These are phyloP conservation scores for Drosophila cardini DNA, from an alignment of 1,140 invertebrate genomes.

Conservation along the genomic window DNA sequence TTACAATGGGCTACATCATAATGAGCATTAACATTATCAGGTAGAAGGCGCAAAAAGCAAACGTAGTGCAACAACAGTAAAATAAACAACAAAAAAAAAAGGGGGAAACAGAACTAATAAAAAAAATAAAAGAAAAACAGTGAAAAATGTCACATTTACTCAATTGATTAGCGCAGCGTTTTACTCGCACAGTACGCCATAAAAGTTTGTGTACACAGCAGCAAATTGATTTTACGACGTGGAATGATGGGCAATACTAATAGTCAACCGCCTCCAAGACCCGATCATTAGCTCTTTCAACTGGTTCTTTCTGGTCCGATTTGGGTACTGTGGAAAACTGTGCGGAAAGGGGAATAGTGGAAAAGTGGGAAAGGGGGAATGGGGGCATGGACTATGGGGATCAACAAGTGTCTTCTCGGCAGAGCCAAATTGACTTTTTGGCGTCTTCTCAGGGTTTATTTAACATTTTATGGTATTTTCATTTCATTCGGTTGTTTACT, in stretches of 20 bases:
- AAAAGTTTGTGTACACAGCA: constrained; percentile 52
- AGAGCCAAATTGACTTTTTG: constrained; percentile 33
- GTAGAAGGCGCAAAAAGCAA: constrained; percentile 33
- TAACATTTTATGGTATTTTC: constrained; percentile 40
- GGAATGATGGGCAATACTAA: constrained; percentile 40
- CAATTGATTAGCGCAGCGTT: constrained; percentile 49
- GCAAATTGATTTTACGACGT: constrained; percentile 50
- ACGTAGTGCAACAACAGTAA: constrained; percentile 9
- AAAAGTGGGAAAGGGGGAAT: background rate
- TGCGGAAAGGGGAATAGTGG: no score
- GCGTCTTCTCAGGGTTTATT: constrained; percentile 29
- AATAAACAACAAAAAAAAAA: background rate
- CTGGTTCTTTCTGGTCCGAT: constrained; percentile 29
- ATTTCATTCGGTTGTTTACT: constrained; percentile 24
- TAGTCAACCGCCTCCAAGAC: constrained; percentile 14
- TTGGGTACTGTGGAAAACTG: background rate
- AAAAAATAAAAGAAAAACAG: constrained; percentile 9
- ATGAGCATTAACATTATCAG: constrained; percentile 1
- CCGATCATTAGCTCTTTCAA: constrained; percentile 1
- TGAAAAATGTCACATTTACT: constrained; percentile 46
- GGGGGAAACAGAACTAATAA: no score
- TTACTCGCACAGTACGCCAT: constrained; percentile 44
- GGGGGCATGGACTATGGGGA: background rate
- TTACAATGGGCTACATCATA: background rate
- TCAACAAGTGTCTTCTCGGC: constrained; percentile 3